These are phyloP conservation scores for Miniopterus natalensis DNA, from an alignment of 2,113 vertebrate species.

Conservation along the genomic window DNA sequence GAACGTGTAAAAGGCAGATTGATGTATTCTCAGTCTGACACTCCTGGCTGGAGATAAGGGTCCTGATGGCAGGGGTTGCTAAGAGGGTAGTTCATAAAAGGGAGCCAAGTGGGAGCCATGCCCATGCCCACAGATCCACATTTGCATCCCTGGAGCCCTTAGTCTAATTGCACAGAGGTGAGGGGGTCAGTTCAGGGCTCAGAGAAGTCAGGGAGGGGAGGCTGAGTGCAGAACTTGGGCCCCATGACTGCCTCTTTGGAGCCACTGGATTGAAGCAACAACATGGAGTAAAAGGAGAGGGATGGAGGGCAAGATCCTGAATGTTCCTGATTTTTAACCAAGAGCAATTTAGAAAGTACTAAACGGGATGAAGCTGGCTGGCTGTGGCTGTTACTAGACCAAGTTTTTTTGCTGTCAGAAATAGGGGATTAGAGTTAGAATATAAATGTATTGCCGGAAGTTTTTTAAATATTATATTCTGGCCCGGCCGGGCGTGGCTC, in stretches of 20 bases:
- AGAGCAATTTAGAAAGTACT: not conserved
- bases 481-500: too few relatives aligned
- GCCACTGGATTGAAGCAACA: not conserved
- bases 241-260: not conserved
- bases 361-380: not conserved
- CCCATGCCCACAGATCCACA: fast-evolving
- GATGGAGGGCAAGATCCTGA: not conserved
- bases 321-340: slow-evolving; percentile 41
- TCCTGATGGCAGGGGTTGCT: not conserved
- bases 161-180: not conserved
- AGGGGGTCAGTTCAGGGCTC: not conserved
- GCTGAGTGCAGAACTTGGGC: not conserved
- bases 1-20: not conserved
- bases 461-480: too few relatives aligned
- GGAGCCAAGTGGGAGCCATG: not conserved
- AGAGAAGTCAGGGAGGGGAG: not conserved
- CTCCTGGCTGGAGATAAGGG: not conserved
- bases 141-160: not conserved
- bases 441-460: slow-evolving; percentile 61
- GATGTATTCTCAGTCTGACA: not conserved
- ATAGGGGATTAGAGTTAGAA: not conserved
- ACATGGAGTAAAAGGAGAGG: not conserved
- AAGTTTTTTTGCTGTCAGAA: not conserved
- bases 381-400: not conserved
- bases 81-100: not conserved